Evolutionary conservation across 2,113 vertebrate genomes (phyloP).

Genomic region (Hippocampus guttulatus): DNA sequence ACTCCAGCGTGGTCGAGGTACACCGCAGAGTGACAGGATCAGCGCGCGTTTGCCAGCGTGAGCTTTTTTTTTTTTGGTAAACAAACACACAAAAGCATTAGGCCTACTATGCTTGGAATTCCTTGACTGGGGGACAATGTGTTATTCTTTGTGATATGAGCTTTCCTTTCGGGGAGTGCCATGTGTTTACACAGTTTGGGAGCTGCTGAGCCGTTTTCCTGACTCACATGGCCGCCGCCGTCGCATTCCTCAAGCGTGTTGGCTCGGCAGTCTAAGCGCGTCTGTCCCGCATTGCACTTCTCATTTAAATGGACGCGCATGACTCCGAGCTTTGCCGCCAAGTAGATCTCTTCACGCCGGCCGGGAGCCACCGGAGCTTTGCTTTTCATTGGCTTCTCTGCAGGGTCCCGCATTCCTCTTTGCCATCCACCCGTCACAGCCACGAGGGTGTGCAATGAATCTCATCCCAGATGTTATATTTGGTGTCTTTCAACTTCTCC

Average conservation of each 20-base stretch:
- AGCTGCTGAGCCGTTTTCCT: constrained; percentile 46
- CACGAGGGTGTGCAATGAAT: constrained; percentile 8
- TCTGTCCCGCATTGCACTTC: constrained; percentile 40
- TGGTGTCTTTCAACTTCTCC: constrained; percentile 6
- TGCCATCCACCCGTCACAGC: constrained; percentile 21
- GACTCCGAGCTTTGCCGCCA: constrained; percentile 54
- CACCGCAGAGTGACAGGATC: not conserved
- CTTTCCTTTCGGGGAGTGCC: constrained; percentile 10
- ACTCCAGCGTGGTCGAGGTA: constrained; percentile 30
- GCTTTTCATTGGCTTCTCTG: constrained; percentile 45
- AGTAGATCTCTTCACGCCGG: constrained; percentile 38
- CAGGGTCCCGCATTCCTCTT: constrained; percentile 44
- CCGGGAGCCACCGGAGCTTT: constrained; percentile 43
- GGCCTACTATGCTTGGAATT: constrained; percentile 3
- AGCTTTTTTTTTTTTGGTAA: not conserved
- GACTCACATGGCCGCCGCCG: constrained; percentile 40
- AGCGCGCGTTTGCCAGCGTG: not conserved
- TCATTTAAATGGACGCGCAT: constrained; percentile 65
- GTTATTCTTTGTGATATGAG: not conserved
- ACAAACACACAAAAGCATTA: not conserved
- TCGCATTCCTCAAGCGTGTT: constrained; percentile 64
- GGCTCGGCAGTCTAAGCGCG: constrained; percentile 42
- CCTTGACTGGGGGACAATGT: not conserved
- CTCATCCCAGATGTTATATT: constrained; percentile 5
- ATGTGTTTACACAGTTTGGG: constrained; percentile 24